Evolutionary conservation across 2,797 vertebrate species (phyloP).

Genomic region (Gallinago solitaria): DNA sequence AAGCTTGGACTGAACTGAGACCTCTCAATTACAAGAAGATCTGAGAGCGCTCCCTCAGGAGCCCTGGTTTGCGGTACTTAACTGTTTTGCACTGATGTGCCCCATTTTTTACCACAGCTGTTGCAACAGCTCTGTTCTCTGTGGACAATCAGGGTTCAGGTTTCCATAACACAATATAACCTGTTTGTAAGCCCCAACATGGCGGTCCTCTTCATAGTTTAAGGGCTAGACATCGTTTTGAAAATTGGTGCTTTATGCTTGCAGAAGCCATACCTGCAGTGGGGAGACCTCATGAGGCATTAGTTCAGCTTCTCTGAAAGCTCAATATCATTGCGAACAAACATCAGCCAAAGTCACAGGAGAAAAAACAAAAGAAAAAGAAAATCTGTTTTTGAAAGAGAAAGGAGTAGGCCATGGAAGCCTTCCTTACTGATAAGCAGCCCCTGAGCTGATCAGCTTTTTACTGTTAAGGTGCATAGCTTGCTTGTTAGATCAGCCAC

Average conservation of each 20-base stretch:
- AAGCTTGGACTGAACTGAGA: neutral
- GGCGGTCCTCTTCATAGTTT: neutral
- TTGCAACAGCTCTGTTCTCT: constrained; percentile 18
- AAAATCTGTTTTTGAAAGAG: neutral
- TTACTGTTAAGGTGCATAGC: neutral
- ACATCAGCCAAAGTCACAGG: neutral
- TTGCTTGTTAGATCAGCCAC: neutral
- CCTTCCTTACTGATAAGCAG: neutral
- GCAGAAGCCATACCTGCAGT: neutral
- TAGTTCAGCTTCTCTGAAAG: neutral
- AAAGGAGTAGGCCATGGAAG: neutral
- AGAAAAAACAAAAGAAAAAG: neutral
- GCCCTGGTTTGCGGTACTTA: neutral
- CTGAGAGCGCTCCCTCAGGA: constrained; percentile 17
- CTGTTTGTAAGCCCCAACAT: neutral
- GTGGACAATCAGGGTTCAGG: neutral
- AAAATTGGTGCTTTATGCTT: neutral
- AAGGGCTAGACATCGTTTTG: neutral
- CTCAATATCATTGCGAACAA: neutral
- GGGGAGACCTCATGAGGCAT: neutral
- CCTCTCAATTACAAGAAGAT: neutral
- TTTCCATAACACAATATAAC: neutral
- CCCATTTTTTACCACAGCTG: constrained; percentile 27
- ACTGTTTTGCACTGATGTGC: constrained; percentile 9
- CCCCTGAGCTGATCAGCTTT: neutral